Conservation (phyloP, 2,797 vertebrate species). For the Sebastolobus altivelis region DNA sequence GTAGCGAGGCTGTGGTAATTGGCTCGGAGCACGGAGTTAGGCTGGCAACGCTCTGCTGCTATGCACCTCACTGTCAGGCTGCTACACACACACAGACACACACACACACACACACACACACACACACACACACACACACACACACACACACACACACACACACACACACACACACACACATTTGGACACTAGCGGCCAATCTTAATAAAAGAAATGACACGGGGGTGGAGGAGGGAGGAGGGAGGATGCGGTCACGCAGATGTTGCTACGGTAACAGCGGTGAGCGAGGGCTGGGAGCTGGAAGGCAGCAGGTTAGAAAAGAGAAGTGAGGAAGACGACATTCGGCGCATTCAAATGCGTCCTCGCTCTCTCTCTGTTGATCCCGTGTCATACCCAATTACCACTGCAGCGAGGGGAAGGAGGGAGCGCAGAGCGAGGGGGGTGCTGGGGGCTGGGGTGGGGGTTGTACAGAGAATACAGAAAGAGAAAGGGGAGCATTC, state of each 20-base stretch:
- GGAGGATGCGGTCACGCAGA: constrained; percentile 65
- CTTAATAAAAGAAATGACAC: constrained; percentile 81
- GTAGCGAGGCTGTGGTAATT: constrained; percentile 61
- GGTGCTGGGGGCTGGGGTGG: background rate
- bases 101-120: constrained; percentile 2
- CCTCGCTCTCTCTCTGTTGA: constrained; percentile 75
- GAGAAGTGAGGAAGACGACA: constrained; percentile 66
- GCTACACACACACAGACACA: constrained; percentile 5
- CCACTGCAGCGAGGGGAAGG: constrained; percentile 58
- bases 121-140: constrained; percentile 8
- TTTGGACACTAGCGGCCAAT: constrained; percentile 62
- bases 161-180: constrained; percentile 13
- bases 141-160: constrained; percentile 14
- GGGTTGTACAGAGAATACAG: constrained; percentile 51
- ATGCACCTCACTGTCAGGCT: constrained; percentile 21
- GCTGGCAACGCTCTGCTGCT: constrained; percentile 44
- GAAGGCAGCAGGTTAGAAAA: constrained; percentile 77
- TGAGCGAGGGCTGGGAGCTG: constrained; percentile 64
- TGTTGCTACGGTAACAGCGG: constrained; percentile 84
- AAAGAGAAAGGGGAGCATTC: constrained; percentile 42
- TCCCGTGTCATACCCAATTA: constrained; percentile 85
- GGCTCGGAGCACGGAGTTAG: constrained; percentile 48
- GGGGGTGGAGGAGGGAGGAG: constrained; percentile 44
- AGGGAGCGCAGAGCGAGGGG: background rate
- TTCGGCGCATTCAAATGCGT: constrained; percentile 76